Conservation (phyloP, 2,113 vertebrate species). For the Dipodomys merriami region DNA sequence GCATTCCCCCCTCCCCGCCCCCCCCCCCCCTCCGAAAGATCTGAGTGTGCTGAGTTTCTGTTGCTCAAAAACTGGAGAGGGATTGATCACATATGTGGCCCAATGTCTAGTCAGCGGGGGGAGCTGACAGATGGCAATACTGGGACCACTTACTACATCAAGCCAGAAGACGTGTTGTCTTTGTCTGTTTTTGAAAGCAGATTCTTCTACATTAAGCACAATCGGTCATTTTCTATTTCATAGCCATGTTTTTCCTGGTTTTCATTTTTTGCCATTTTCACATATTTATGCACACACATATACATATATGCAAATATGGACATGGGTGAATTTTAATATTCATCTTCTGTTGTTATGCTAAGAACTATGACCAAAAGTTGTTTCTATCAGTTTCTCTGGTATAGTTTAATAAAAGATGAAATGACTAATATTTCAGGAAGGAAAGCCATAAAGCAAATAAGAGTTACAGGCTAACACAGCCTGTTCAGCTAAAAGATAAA, state of each 20-base stretch:
- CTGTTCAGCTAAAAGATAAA: not conserved
- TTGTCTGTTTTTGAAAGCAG: not conserved
- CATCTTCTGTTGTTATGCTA: not conserved
- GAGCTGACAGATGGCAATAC: too few species aligned
- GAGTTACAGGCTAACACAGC: not conserved
- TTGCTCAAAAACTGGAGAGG: too few species aligned
- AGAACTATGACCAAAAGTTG: not conserved
- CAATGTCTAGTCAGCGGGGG: too few species aligned
- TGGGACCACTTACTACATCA: not conserved
- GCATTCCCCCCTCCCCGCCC: too few species aligned
- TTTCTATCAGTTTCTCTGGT: not conserved
- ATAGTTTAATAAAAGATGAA: not conserved
- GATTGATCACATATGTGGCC: too few species aligned
- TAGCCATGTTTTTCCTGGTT: too few species aligned
- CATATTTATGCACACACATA: not conserved
- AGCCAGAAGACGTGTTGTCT: not conserved
- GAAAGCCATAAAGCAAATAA: not conserved
- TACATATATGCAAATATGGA: not conserved
- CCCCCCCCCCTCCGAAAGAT: too few species aligned
- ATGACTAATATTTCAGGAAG: not conserved
- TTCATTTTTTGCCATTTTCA: too few species aligned
- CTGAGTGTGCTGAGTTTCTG: too few species aligned
- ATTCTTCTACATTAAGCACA: not conserved
- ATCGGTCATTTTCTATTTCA: not conserved
- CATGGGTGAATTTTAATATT: not conserved